Conservation (phyloP, 2,888 invertebrate genomes). For the Apoderus coryli region DNA sequence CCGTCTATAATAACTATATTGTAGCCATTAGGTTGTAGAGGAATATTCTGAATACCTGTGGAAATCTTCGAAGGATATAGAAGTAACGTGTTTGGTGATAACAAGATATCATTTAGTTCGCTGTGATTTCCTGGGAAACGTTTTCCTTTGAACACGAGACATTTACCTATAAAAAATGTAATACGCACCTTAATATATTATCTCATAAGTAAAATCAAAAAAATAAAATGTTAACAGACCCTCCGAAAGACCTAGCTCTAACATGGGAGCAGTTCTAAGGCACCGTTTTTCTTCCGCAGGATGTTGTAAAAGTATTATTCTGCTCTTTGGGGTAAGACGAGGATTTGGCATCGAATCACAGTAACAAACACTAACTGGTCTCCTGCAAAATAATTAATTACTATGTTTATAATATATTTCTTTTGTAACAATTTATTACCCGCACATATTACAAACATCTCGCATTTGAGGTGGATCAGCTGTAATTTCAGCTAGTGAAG, state of each 20-base stretch:
- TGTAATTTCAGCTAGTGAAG: constrained; percentile 56
- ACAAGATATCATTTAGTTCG: constrained; percentile 50
- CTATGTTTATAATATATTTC: constrained; percentile 14
- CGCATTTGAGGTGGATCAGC: constrained; percentile 66
- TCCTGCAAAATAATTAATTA: constrained; percentile 37
- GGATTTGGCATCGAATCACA: constrained; percentile 65
- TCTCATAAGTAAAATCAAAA: too few relatives aligned
- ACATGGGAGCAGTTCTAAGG: constrained; percentile 79
- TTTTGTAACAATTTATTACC: constrained; percentile 38
- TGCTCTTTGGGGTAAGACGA: constrained; percentile 51
- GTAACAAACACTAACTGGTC: constrained; percentile 82
- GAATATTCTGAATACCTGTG: constrained; percentile 33
- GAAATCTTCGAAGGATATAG: constrained; percentile 70
- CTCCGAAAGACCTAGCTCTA: constrained; percentile 57
- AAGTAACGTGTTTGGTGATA: constrained; percentile 52
- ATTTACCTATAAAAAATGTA: too few relatives aligned
- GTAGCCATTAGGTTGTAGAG: constrained; percentile 29
- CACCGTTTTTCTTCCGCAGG: constrained; percentile 87
- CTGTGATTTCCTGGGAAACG: constrained; percentile 61
- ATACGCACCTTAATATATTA: too few relatives aligned
- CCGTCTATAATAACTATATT: constrained; percentile 80
- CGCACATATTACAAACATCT: constrained; percentile 55
- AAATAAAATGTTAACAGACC: too few relatives aligned
- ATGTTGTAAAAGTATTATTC: constrained; percentile 74
- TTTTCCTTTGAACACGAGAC: constrained; percentile 69